Evolutionary conservation across 2,113 vertebrate species (phyloP).

Genomic region (Anoplopoma fimbria): DNA sequence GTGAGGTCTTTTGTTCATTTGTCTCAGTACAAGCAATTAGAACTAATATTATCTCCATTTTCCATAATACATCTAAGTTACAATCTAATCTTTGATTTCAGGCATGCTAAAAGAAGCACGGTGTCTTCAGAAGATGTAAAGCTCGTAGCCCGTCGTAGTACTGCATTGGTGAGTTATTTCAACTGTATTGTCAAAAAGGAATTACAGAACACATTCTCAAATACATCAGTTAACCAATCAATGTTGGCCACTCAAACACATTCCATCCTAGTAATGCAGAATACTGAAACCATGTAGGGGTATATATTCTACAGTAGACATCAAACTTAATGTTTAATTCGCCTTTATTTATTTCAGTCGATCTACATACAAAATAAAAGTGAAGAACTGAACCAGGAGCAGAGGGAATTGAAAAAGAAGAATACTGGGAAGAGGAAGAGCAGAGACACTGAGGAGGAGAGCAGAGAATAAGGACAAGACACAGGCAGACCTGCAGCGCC

Average conservation of each 20-base stretch:
- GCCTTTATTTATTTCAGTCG: constrained; percentile 74
- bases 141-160: constrained; percentile 90
- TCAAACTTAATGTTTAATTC: constrained; percentile 45
- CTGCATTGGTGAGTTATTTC: constrained; percentile 87
- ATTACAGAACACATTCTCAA: neutral
- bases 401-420: constrained; percentile 79
- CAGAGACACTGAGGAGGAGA: constrained; percentile 72
- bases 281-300: neutral
- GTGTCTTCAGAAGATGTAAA: constrained; percentile 92
- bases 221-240: neutral
- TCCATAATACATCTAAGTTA: neutral
- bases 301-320: constrained; percentile 57
- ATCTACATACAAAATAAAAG: constrained; percentile 82
- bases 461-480: constrained; percentile 69
- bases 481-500: constrained; percentile 33
- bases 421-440: constrained; percentile 78
- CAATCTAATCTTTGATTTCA: constrained; percentile 61
- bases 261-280: neutral
- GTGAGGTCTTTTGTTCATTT: neutral
- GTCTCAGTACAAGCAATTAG: neutral
- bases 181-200: neutral
- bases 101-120: constrained; percentile 93
- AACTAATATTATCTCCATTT: neutral
- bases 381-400: constrained; percentile 82
- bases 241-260: neutral